Evolutionary conservation across 2,888 invertebrate species (phyloP), one percentile per base, ranked within the genome.

Genomic region (Drosophila meridionalis): DNA sequence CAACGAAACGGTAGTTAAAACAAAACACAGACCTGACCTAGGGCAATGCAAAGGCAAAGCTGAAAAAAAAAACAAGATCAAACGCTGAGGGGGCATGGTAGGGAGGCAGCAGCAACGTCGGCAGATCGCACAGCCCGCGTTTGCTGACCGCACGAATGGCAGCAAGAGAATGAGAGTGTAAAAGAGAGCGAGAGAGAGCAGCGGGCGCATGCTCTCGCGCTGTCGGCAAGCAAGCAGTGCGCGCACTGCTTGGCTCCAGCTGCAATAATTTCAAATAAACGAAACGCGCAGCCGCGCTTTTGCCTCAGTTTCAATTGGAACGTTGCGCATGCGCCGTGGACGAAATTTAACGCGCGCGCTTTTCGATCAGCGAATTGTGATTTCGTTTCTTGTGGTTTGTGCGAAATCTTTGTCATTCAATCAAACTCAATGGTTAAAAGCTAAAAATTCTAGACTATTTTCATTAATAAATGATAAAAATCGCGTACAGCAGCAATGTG

Each of bases 221-320:
- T 42, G 63, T 45, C 56, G 52, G 38, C 42, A 42, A 56, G 47
- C 47, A 80, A 81, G 78, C 83, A 80, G 80, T 81, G 78, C 73
- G 11, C 8, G 59, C 64, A 76, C 80, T 80, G 72, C 73, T 72
- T 72, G 42, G 4, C 28, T 14, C 40, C 42, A 61, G 76, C 66
- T 69, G 61, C 66, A 69, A 56, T 65, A 60, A 68, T 73, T 78
- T 83, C 68, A 81, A 80, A 89, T 83, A 87, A 85, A 82, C 85
- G 58, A 87, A 87, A 77, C 76, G 61, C 73, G 77, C 74, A 34
- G 73, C 68, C 66, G 42, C 71, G 52, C 28, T 26, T 53, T 58
- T 68, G 73, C 65, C 69, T 87, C 78, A 87, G 89, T 87, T 85
- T 89, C 83, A 74, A 83, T 89, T 87, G 67, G 81, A 85, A 74